Base-by-base conservation (phyloP, 2,888 invertebrate species). In the Disparrhopalites patrizii region DNA sequence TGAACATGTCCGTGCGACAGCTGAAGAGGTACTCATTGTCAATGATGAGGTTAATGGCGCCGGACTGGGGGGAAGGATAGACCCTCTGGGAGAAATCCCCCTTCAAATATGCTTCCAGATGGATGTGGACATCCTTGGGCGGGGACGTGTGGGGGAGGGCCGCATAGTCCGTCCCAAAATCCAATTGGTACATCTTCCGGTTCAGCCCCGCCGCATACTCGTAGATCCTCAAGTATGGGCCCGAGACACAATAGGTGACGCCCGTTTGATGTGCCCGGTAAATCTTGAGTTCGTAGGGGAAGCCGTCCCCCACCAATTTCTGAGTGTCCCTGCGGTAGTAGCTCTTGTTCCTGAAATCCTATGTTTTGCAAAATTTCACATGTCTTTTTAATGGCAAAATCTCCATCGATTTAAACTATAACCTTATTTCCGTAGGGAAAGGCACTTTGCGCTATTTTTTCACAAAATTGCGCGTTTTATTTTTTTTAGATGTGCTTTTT, bases 81-180 rank as follows among this genome's bases (percentile, higher is more conserved):
- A 30, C 7, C 4, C 10, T 30, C 15, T 3, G 2, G n/a, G n/a
- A n/a, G 8, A 27, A 25, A 27, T 51, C 51, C 27, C 3, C 20
- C n/a, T n/a, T 23, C 8, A 3, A 3, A 23, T 18, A 18, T 18
- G 38, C 20, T 38, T 38, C 10, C 38, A 57, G 23, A 7, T 61
- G 31, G 2, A 40, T 47, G 47, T 50, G 51, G 5, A 33, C 52
- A 1, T 52, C 62, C 3, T 51, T 25, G 10, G 52, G 52, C 3
- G 62, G 62, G 15, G 62, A 62, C n/a, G 62, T 62, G 18, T 62
- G 62, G 1, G 54, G 62, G 3, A 62, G 40, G 15, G 27, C 10
- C 10, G 62, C 36, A 28, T 62, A 62, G 40, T 54, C 38, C 13
- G 62, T 62, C 2, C 43, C 54, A 30, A 54, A 62, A 18, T 62